A percentile compares a stretch with the other conserved stretches of the same genome.
These are phyloP conservation scores for Trisateles emortualis DNA, from an alignment of 2,888 invertebrate genomes.

Conservation along the genomic window DNA sequence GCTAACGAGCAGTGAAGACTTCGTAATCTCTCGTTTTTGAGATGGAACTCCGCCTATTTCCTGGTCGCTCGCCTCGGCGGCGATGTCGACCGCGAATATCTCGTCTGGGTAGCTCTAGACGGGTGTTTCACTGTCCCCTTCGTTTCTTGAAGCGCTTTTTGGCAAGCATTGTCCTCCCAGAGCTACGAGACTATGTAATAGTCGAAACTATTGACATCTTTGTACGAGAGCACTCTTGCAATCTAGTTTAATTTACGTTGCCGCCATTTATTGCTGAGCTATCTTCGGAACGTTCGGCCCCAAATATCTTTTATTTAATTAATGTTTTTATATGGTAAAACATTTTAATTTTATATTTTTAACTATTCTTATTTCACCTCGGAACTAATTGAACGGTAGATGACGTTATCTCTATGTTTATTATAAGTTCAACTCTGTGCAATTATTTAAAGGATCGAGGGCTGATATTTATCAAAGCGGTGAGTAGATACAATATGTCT, in stretches of 20 bases:
- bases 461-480: background rate
- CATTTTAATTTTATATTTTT: slow-evolving; percentile 10
- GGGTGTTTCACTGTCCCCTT: slow-evolving; percentile 13
- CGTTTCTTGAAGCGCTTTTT: slow-evolving; percentile 13
- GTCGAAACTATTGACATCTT: slow-evolving; percentile 8
- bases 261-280: background rate
- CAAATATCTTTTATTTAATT: slow-evolving; percentile 9
- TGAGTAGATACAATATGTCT: background rate
- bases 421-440: slow-evolving; percentile 12
- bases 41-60: slow-evolving; percentile 52
- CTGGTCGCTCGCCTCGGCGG: slow-evolving; percentile 33
- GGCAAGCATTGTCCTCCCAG: slow-evolving; percentile 10
- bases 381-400: background rate
- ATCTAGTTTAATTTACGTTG: slow-evolving; percentile 12
- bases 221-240: slow-evolving; percentile 6
- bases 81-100: slow-evolving; percentile 8
- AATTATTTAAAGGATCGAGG: slow-evolving; percentile 9
- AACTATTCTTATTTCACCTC: background rate
- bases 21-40: slow-evolving; percentile 39
- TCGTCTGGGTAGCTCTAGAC: slow-evolving; percentile 8
- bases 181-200: slow-evolving; percentile 16
- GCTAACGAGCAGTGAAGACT: slow-evolving; percentile 2
- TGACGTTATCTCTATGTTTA: background rate
- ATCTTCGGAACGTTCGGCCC: background rate
- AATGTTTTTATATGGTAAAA: slow-evolving; percentile 6